Percentiles rank a stretch among this genome's conserved stretches.
These are phyloP conservation scores for Lasiurus cinereus DNA, from an alignment of 2,113 vertebrate species.

Conservation along the genomic window DNA sequence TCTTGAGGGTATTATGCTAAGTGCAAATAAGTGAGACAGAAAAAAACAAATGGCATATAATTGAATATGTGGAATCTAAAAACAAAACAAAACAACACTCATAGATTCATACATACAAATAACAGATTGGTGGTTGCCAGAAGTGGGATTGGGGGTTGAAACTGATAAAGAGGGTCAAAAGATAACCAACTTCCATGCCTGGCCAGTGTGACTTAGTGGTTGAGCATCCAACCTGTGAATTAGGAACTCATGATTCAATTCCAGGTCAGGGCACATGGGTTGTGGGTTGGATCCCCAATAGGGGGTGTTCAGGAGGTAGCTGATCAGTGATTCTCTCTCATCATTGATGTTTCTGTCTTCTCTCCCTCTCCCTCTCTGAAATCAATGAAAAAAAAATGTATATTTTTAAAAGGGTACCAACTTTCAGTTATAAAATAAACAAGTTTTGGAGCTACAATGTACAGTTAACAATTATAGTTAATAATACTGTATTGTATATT, in stretches of 20 bases:
- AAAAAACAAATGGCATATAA: background rate
- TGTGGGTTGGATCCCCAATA: too few species aligned
- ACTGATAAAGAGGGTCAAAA: background rate
- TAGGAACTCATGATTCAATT: too few species aligned
- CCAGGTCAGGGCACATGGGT: too few species aligned
- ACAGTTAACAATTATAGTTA: background rate
- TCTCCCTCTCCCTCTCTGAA: too few species aligned
- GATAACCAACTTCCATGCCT: background rate
- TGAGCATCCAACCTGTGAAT: too few species aligned
- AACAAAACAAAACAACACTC: background rate
- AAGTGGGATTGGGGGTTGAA: background rate
- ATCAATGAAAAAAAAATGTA: too few species aligned
- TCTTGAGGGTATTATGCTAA: background rate
- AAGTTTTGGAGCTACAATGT: background rate
- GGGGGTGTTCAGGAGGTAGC: too few species aligned
- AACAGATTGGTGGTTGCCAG: background rate
- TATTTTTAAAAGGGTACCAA: background rate
- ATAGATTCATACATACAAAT: background rate
- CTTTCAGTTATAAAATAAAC: conserved; percentile 8
- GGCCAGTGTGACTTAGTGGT: too few species aligned
- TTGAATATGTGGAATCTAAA: background rate
- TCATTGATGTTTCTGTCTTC: too few species aligned
- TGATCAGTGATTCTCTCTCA: too few species aligned
- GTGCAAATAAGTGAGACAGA: background rate
- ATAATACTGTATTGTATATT: background rate